These are phyloP conservation scores for Rutpela maculata DNA, from an alignment of 2,888 invertebrate species.

Conservation along the genomic window DNA sequence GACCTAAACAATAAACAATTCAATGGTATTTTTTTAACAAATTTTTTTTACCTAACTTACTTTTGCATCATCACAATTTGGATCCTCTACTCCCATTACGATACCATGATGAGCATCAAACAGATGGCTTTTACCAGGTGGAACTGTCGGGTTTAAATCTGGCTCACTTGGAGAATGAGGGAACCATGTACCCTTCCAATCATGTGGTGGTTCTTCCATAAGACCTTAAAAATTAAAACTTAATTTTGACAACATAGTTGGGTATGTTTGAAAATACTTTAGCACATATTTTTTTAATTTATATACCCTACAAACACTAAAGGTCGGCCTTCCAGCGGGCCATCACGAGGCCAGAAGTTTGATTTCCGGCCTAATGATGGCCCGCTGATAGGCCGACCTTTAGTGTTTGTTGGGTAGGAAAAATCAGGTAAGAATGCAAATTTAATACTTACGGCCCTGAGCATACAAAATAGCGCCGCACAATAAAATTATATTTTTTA, in stretches of 20 bases:
- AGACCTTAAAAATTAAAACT: neutral
- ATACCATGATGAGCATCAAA: slow-evolving; percentile 71
- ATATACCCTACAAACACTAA: no score
- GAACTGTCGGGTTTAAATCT: slow-evolving; percentile 60
- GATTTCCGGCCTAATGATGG: no score
- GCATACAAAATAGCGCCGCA: slow-evolving; percentile 55
- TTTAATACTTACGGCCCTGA: slow-evolving; percentile 52
- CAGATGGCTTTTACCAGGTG: slow-evolving; percentile 50
- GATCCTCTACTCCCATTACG: slow-evolving; percentile 76
- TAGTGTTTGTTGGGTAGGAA: no score
- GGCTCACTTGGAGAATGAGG: slow-evolving; percentile 65
- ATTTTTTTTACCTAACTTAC: slow-evolving; percentile 72
- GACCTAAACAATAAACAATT: slow-evolving; percentile 71
- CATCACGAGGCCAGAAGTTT: no score
- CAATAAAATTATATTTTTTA: slow-evolving; percentile 60
- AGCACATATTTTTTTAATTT: no score
- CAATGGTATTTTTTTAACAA: neutral
- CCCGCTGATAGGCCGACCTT: no score
- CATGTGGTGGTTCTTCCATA: slow-evolving; percentile 19
- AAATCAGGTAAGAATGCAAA: neutral
- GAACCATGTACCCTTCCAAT: slow-evolving; percentile 72
- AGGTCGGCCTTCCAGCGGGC: no score
- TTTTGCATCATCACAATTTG: slow-evolving; percentile 81
- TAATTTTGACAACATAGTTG: no score
- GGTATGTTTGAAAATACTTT: no score